A percentile compares a stretch with the other conserved stretches of the same genome.
Evolutionary conservation across 2,113 vertebrate genomes (phyloP).

Genomic region (Proteles cristata): DNA sequence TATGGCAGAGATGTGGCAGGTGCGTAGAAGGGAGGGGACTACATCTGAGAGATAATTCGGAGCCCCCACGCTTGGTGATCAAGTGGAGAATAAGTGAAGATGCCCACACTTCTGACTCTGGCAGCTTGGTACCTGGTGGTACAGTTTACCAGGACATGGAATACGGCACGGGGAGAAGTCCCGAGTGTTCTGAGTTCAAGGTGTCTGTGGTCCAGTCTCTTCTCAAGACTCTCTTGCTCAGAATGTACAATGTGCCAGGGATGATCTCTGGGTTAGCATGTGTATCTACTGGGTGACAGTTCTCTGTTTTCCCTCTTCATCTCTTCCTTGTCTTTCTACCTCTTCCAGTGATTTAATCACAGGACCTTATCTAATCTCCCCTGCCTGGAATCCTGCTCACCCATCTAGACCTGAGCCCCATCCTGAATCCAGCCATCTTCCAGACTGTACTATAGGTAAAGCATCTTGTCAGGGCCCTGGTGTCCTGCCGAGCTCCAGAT

Average conservation of each 20-base stretch:
- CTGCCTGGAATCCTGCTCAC: not conserved
- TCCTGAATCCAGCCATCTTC: not conserved
- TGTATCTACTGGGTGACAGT: not conserved
- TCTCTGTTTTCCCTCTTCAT: not conserved
- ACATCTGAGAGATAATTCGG: not conserved
- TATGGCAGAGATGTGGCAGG: not conserved
- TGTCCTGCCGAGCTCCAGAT: not conserved
- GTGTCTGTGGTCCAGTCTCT: not conserved
- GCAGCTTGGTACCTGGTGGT: not conserved
- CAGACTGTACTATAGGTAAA: not conserved
- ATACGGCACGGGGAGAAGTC: not conserved
- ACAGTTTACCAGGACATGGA: not conserved
- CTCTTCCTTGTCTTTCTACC: not conserved
- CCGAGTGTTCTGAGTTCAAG: not conserved
- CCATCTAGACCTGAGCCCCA: not conserved
- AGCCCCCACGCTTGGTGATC: not conserved
- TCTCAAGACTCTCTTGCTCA: not conserved
- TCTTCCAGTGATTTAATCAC: not conserved
- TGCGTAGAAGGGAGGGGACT: not conserved
- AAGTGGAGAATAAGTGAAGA: not conserved
- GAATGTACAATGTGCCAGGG: not conserved
- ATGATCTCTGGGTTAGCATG: not conserved
- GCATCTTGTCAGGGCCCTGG: not conserved
- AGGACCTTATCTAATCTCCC: not conserved
- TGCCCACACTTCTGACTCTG: not conserved